Percentiles rank a stretch among this genome's conserved stretches.
These are phyloP conservation scores for Addax nasomaculatus DNA, from an alignment of 2,113 vertebrate species.

Conservation along the genomic window DNA sequence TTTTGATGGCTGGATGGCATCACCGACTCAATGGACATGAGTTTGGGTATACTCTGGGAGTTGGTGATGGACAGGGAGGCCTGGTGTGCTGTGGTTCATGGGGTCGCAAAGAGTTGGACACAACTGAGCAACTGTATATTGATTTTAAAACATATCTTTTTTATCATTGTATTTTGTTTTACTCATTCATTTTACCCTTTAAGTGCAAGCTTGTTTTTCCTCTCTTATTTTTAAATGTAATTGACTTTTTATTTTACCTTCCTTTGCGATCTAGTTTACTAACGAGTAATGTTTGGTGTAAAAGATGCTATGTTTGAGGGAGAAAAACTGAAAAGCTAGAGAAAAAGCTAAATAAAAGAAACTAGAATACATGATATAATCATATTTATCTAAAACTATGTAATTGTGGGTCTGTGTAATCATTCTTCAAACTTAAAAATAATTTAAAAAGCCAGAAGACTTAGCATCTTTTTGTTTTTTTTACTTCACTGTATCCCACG, in stretches of 20 bases:
- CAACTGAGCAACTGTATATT: background rate
- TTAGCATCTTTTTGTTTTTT: background rate
- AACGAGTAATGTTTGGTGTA: background rate
- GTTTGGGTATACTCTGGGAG: background rate
- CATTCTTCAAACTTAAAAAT: slow-evolving; percentile 21
- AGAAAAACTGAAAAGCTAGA: background rate
- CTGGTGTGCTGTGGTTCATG: background rate
- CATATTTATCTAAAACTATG: background rate
- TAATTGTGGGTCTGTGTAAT: background rate
- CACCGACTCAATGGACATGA: background rate
- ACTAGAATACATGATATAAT: background rate
- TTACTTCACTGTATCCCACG: background rate
- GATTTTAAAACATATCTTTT: background rate
- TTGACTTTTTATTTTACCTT: background rate
- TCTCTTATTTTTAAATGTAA: background rate
- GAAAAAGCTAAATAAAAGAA: background rate
- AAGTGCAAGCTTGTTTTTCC: background rate
- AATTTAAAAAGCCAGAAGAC: background rate
- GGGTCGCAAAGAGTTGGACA: background rate
- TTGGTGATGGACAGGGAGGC: background rate
- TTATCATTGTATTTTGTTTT: background rate
- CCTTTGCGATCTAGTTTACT: background rate
- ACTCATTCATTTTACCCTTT: background rate
- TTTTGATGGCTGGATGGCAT: background rate
- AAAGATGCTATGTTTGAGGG: background rate